phyloP scores from a whole-genome alignment of 2,113 vertebrate species.

The Chinchilla lanigera region DNA sequence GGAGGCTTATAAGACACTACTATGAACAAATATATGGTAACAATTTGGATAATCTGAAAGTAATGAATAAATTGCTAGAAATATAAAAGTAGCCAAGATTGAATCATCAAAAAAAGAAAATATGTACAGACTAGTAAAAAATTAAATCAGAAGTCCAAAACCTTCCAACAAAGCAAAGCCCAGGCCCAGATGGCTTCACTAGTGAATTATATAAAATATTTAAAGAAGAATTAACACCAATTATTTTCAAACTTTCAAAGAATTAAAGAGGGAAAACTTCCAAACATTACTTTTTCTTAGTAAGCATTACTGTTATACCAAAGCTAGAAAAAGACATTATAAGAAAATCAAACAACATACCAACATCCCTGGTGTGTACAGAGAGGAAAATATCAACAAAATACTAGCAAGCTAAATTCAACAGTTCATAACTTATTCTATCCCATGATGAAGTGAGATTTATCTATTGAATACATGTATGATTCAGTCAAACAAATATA shows the following conservation, averaged over 20 bases:
- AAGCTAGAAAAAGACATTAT: not conserved
- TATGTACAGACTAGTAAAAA: not conserved
- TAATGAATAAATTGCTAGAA: not conserved
- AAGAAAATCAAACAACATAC: not conserved
- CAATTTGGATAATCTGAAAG: not conserved
- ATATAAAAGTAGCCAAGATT: not conserved
- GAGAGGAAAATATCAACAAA: not conserved
- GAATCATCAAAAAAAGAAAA: not conserved
- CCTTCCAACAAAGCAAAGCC: not conserved
- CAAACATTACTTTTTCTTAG: not conserved
- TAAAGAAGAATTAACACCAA: not conserved
- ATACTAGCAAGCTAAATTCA: not conserved
- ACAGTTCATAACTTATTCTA: not conserved
- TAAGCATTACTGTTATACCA: not conserved
- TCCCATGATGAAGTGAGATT: not conserved
- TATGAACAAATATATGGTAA: not conserved
- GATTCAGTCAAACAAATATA: not conserved
- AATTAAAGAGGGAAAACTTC: not conserved
- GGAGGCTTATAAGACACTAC: not conserved
- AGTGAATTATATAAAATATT: not conserved
- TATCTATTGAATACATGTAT: not conserved
- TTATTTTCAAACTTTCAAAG: not conserved
- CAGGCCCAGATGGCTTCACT: not conserved
- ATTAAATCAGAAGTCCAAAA: not conserved
- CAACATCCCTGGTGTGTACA: not conserved